Conservation (phyloP, 2,113 vertebrate genomes). For the Cynocephalus volans region DNA sequence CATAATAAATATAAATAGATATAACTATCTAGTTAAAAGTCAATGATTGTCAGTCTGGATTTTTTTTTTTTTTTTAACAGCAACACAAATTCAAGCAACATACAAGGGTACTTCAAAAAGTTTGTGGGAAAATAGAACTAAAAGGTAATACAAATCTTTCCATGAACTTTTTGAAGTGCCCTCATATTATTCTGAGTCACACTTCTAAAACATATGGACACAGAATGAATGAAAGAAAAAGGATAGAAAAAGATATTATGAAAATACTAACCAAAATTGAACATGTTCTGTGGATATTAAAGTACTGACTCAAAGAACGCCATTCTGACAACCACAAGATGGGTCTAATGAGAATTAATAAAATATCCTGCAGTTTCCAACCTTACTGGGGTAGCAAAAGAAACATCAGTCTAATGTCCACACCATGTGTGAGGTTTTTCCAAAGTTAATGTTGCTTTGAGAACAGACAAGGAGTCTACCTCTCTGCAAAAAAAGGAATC, state of each 20-base stretch:
- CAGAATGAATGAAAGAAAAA: background rate
- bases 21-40: constrained; percentile 26
- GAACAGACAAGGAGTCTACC: background rate
- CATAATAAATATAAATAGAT: background rate
- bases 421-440: background rate
- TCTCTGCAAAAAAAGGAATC: background rate
- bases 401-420: background rate
- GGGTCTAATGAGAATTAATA: background rate
- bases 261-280: background rate
- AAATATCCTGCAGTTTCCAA: background rate
- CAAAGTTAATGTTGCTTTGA: background rate
- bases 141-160: no score
- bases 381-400: background rate
- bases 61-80: background rate
- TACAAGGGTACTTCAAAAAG: no score
- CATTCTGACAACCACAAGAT: background rate
- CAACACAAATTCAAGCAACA: background rate
- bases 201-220: background rate
- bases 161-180: no score
- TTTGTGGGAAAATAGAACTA: no score
- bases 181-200: background rate
- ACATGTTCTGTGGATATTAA: background rate
- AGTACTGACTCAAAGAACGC: background rate
- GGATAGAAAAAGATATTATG: background rate
- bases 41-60: background rate